phyloP scores from a whole-genome alignment of 2,797 vertebrate species.

The Paedocypris micromegethes region DNA sequence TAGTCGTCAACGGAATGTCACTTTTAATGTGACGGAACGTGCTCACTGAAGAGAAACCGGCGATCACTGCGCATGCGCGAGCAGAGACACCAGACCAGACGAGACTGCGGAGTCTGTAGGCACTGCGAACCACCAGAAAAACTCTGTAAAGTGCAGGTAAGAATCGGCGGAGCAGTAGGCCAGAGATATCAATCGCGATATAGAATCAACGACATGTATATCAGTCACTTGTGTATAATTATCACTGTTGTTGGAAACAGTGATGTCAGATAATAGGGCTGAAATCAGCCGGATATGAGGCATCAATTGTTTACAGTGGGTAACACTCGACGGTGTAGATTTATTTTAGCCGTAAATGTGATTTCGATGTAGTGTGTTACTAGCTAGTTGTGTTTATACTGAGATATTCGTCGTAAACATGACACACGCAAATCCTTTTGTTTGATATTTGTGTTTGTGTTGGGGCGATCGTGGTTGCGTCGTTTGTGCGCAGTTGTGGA shows the following conservation, averaged over 20 bases:
- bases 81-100: conserved; percentile 11
- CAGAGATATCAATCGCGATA: too few species aligned
- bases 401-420: conserved; percentile 23
- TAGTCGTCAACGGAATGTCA: background rate
- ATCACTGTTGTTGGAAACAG: background rate
- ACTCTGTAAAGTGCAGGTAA: conserved; percentile 28
- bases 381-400: background rate
- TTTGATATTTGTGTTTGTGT: conserved; percentile 25
- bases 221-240: background rate
- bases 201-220: too few species aligned
- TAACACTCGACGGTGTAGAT: conserved; percentile 25
- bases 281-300: conserved; percentile 19
- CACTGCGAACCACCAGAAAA: conserved; percentile 18
- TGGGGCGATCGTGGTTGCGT: conserved; percentile 36
- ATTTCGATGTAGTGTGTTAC: background rate
- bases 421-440: conserved; percentile 23
- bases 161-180: background rate
- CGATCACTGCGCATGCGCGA: conserved; percentile 24
- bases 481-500: conserved; percentile 41
- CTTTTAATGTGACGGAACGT: background rate
- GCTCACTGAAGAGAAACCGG: too few species aligned
- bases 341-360: background rate
- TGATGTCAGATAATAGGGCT: conserved; percentile 29
- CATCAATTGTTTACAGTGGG: conserved; percentile 1
- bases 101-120: conserved; percentile 25